Evolutionary conservation across 2,888 invertebrate species (phyloP).

Genomic region (Drosophila kuntzei): DNA sequence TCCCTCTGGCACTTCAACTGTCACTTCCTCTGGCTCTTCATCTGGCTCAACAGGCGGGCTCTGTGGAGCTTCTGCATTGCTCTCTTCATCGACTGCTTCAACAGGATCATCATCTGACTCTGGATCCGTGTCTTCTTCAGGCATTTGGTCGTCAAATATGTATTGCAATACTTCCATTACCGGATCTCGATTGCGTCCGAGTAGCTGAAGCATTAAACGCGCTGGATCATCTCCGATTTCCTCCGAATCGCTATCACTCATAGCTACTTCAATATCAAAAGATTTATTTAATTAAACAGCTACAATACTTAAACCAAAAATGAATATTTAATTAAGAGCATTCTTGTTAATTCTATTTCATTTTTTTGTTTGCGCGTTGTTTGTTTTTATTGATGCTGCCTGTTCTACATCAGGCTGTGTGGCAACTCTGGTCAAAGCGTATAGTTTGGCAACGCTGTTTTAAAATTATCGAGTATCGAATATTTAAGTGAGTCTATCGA

Average conservation of each 20-base stretch:
- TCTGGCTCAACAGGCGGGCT: not conserved
- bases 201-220: not conserved
- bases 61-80: not conserved
- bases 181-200: not conserved
- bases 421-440: not conserved
- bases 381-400: not conserved
- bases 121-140: not conserved
- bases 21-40: not conserved
- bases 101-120: not conserved
- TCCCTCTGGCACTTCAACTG: not conserved
- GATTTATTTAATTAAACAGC: not conserved
- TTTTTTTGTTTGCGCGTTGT: conserved; percentile 25
- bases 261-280: not conserved
- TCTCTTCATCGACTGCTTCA: not conserved
- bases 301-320: not conserved
- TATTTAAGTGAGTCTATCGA: conserved; percentile 1
- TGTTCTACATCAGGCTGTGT: not conserved
- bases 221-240: not conserved
- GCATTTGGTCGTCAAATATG: not conserved
- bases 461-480: conserved; percentile 9
- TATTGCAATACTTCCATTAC: not conserved
- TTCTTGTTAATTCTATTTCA: not conserved
- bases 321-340: not conserved
- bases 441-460: not conserved
- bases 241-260: conserved; percentile 31